Conservation (phyloP, 1,140 invertebrate species). For the Pogonus chalceus region DNA sequence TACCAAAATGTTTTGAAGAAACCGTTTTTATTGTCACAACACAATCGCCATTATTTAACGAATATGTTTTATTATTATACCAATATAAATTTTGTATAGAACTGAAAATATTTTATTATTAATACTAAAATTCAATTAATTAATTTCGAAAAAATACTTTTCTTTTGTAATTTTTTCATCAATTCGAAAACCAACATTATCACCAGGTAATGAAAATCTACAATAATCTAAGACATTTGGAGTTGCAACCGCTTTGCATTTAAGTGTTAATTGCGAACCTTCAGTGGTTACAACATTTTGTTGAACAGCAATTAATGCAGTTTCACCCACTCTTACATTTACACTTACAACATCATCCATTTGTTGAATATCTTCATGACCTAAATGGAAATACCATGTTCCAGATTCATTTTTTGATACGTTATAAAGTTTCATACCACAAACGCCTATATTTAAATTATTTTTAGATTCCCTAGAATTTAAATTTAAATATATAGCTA, state of each 20-base stretch:
- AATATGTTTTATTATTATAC: neutral
- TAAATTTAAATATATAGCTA: neutral
- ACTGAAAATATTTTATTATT: slow-evolving; percentile 4
- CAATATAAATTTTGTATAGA: neutral
- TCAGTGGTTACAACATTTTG: neutral
- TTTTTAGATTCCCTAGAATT: neutral
- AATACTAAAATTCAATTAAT: neutral
- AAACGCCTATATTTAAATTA: neutral
- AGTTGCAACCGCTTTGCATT: neutral
- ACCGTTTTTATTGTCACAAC: neutral
- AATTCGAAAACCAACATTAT: neutral
- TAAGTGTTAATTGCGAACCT: neutral
- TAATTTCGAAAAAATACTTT: neutral
- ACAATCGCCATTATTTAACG: slow-evolving; percentile 1
- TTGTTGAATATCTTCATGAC: neutral
- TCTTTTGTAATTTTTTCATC: neutral
- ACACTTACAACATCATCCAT: neutral
- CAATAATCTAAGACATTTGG: neutral
- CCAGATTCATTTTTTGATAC: neutral
- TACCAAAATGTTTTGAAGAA: neutral
- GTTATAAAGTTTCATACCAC: neutral
- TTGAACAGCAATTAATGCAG: neutral
- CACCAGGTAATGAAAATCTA: neutral
- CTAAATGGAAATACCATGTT: neutral
- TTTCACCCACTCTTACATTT: neutral